Percentiles rank a stretch among this genome's conserved stretches.
phyloP scores from a whole-genome alignment of 2,113 vertebrate species.

The Merops nubicus region DNA sequence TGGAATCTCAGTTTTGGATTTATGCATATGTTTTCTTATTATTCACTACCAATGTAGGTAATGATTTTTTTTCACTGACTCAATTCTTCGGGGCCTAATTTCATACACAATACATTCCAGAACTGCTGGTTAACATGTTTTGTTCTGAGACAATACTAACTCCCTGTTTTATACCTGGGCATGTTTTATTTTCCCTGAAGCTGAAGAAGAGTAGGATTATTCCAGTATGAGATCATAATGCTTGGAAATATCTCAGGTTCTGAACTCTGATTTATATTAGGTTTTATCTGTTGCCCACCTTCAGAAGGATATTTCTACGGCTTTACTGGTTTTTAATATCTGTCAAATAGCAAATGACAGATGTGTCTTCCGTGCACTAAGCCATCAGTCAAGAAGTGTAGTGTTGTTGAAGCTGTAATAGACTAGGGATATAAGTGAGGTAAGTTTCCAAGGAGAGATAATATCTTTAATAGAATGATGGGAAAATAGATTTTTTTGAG shows the following conservation, averaged over 20 bases:
- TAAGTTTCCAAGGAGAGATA: constrained; percentile 48
- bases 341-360: constrained; percentile 42
- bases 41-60: not conserved
- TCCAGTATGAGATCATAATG: not conserved
- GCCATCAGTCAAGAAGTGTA: constrained; percentile 22
- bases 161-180: not conserved
- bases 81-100: not conserved
- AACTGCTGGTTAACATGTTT: not conserved
- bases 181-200: not conserved
- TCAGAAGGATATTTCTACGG: constrained; percentile 21
- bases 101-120: not conserved
- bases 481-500: not conserved
- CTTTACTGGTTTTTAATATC: constrained; percentile 34
- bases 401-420: not conserved
- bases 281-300: constrained; percentile 12
- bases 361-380: not conserved
- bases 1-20: not conserved
- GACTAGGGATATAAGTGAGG: not conserved
- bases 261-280: constrained; percentile 3
- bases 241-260: not conserved
- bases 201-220: not conserved
- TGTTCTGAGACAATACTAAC: not conserved
- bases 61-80: not conserved
- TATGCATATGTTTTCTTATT: not conserved
- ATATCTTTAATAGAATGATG: constrained; percentile 41